A percentile compares a stretch with the other conserved stretches of the same genome.
Conservation (phyloP, 2,888 invertebrate genomes). For the Caenorhabditis uteleia region DNA sequence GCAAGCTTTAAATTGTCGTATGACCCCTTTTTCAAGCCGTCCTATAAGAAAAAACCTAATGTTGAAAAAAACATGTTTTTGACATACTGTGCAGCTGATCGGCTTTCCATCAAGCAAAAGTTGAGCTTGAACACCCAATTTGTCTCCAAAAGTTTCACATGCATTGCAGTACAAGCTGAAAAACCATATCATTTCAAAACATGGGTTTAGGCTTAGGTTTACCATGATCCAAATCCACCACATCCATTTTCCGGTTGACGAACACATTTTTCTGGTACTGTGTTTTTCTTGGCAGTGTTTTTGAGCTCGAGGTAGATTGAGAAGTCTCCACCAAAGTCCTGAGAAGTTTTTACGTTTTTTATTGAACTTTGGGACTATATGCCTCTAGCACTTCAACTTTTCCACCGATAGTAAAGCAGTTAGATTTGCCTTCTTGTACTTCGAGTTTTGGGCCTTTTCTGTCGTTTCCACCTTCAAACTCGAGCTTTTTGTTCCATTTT, state of each 20-base stretch:
- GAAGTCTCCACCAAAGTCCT: constrained; percentile 68
- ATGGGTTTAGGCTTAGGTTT: neutral
- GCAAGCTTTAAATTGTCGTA: constrained; percentile 66
- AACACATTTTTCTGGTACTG: constrained; percentile 65
- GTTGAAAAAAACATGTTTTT: neutral
- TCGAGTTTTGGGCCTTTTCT: constrained; percentile 62
- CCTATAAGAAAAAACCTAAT: constrained; percentile 22
- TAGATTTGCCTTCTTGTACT: constrained; percentile 32
- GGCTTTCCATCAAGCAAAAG: constrained; percentile 63
- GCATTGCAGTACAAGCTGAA: constrained; percentile 68
- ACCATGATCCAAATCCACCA: constrained; percentile 68
- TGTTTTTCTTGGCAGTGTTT: constrained; percentile 62
- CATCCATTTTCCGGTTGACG: constrained; percentile 64
- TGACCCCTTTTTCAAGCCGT: constrained; percentile 60
- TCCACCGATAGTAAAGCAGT: constrained; percentile 63
- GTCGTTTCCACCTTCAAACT: constrained; percentile 65
- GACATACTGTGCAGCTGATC: constrained; percentile 55
- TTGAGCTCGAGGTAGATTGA: constrained; percentile 66
- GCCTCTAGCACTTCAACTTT: constrained; percentile 62
- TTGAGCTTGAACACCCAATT: constrained; percentile 62
- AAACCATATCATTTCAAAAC: neutral
- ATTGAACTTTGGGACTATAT: neutral
- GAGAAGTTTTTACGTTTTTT: neutral
- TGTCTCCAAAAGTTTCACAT: constrained; percentile 61
- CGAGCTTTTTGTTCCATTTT: constrained; percentile 66